Conservation (phyloP, 2,113 vertebrate genomes). For the Maylandia zebra region DNA sequence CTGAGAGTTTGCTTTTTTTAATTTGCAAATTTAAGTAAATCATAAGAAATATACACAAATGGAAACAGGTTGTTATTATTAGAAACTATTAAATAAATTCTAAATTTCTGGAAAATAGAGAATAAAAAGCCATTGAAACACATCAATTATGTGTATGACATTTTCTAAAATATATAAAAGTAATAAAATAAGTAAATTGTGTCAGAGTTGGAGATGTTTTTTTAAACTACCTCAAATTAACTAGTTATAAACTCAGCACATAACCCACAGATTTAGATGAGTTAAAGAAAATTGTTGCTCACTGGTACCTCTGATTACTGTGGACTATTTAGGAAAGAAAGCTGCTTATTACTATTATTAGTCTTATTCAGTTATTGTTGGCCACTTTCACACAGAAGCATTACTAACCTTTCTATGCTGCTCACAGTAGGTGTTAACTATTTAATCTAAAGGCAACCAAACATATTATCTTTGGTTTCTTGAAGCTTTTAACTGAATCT, state of each 20-base stretch:
- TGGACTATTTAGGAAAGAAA: not conserved
- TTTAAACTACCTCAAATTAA: not conserved
- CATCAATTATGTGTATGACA: accelerated
- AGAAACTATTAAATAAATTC: not conserved
- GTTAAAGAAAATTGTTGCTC: not conserved
- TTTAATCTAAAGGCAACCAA: not conserved
- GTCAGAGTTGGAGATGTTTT: not conserved
- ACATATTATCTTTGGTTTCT: not conserved
- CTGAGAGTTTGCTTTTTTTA: not conserved
- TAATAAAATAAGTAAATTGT: not conserved
- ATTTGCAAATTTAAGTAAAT: not conserved
- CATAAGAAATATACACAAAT: not conserved
- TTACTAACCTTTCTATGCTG: not conserved
- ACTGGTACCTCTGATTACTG: not conserved
- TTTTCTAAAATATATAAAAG: not conserved
- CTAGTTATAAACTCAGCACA: not conserved
- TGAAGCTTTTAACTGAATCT: not conserved
- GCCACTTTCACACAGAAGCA: not conserved
- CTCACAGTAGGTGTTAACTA: not conserved
- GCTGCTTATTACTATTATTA: not conserved
- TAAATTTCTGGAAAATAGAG: not conserved
- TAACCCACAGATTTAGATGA: not conserved
- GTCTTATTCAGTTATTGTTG: not conserved
- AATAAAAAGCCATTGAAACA: accelerated
- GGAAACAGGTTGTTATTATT: not conserved